A percentile compares a stretch with the other conserved stretches of the same genome.
Conservation (phyloP, 2,113 vertebrate species). For the Oryzias celebensis region DNA sequence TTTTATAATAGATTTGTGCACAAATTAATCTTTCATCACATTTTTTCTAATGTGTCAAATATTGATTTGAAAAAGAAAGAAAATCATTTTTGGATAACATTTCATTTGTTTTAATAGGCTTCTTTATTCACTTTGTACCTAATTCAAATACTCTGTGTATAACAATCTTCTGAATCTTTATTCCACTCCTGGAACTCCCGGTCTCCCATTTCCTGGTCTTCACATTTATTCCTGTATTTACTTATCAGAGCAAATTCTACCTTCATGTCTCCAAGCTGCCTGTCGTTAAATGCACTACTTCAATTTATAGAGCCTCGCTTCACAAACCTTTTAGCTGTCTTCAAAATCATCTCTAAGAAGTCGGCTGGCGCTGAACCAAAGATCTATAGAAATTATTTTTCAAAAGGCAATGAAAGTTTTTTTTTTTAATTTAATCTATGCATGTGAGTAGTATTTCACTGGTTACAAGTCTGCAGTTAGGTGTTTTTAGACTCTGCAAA, state of each 20-base stretch:
- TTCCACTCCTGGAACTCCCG: background rate
- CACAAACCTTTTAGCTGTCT: conserved; percentile 43
- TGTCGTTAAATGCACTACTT: conserved; percentile 56
- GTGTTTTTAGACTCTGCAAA: background rate
- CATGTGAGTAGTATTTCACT: background rate
- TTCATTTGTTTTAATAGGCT: too few relatives aligned
- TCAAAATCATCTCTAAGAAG: conserved; percentile 42
- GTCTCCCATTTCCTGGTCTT: conserved; percentile 13
- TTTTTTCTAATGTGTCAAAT: background rate
- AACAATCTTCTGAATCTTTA: background rate
- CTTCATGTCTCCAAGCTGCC: conserved; percentile 31
- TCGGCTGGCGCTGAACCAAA: conserved; percentile 32
- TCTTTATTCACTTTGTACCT: conserved; percentile 8
- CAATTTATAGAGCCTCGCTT: conserved; percentile 48
- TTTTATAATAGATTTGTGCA: background rate
- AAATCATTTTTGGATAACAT: too few relatives aligned
- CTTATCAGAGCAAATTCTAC: conserved; percentile 27
- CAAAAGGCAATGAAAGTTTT: conserved; percentile 28
- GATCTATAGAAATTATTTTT: conserved; percentile 28
- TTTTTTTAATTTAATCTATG: background rate
- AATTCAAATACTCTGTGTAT: background rate
- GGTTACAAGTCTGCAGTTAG: conserved; percentile 5
- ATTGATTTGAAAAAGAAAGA: too few relatives aligned
- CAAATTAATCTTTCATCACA: background rate
- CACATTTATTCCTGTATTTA: conserved; percentile 33